Percentiles rank a stretch among this genome's conserved stretches.
Evolutionary conservation across 2,797 vertebrate genomes (phyloP).

Genomic region (Cryptoprocta ferox): DNA sequence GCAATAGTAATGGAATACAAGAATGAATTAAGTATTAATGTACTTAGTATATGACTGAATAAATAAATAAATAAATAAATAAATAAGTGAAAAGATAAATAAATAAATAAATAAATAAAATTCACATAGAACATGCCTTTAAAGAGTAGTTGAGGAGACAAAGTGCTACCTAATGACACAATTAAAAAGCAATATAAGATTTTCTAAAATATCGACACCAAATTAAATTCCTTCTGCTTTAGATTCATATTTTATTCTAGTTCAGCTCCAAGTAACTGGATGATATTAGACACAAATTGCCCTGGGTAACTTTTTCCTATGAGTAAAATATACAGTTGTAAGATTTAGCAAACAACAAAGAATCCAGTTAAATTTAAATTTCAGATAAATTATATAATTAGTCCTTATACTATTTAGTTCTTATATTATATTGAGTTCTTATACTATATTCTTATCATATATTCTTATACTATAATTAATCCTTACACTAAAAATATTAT

Average conservation of each 20-base stretch:
- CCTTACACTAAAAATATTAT: not conserved
- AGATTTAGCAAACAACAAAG: not conserved
- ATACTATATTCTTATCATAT: not conserved
- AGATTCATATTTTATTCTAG: conserved; percentile 32
- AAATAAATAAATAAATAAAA: not conserved
- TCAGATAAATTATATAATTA: not conserved
- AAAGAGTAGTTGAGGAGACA: not conserved
- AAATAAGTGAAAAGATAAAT: not conserved
- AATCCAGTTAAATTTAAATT: conserved; percentile 2
- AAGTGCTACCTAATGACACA: not conserved
- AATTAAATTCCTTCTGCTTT: conserved; percentile 18
- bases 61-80: not conserved
- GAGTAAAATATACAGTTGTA: conserved; percentile 8
- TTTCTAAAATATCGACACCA: not conserved
- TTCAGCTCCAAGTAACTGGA: not conserved
- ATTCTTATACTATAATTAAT: not conserved
- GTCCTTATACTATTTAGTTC: not conserved
- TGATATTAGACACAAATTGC: not conserved
- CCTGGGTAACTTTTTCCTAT: not conserved
- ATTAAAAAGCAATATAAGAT: not conserved
- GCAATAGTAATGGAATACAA: not conserved
- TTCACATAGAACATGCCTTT: not conserved
- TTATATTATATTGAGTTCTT: not conserved
- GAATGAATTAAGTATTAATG: not conserved
- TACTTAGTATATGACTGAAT: not conserved